phyloP scores from a whole-genome alignment of 2,113 vertebrate genomes.

The Bujurquina vittata region DNA sequence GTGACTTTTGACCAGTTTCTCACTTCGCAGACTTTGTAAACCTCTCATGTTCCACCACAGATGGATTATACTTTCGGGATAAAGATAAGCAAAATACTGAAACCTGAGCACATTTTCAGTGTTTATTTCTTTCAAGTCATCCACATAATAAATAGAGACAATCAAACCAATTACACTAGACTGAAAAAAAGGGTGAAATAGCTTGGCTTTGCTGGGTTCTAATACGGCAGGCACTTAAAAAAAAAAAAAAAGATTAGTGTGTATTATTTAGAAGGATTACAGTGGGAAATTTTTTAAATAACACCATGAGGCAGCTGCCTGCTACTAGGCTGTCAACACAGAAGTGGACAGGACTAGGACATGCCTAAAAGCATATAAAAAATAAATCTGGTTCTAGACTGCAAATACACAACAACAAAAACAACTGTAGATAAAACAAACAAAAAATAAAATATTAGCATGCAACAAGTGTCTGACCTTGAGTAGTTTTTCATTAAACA shows the following conservation, averaged over 20 bases:
- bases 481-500: constrained; percentile 4
- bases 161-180: constrained; percentile 72
- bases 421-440: neutral
- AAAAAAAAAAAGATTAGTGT: constrained; percentile 42
- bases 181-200: constrained; percentile 55
- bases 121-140: constrained; percentile 80
- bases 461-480: constrained; percentile 47
- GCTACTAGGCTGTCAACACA: constrained; percentile 29
- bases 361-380: constrained; percentile 59
- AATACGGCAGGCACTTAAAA: constrained; percentile 66
- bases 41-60: neutral
- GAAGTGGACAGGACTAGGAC: constrained; percentile 21
- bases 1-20: neutral
- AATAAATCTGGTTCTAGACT: constrained; percentile 42
- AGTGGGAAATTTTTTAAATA: constrained; percentile 24
- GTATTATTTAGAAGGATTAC: constrained; percentile 45
- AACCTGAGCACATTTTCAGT: constrained; percentile 59
- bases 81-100: neutral
- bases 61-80: neutral
- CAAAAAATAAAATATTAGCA: constrained; percentile 43
- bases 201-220: constrained; percentile 51
- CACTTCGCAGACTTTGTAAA: neutral
- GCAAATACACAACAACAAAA: constrained; percentile 42
- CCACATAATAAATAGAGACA: constrained; percentile 82
- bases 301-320: constrained; percentile 49